A percentile compares a stretch with the other conserved stretches of the same genome.
Conservation (phyloP, 2,797 vertebrate species). For the Lateolabrax maculatus region DNA sequence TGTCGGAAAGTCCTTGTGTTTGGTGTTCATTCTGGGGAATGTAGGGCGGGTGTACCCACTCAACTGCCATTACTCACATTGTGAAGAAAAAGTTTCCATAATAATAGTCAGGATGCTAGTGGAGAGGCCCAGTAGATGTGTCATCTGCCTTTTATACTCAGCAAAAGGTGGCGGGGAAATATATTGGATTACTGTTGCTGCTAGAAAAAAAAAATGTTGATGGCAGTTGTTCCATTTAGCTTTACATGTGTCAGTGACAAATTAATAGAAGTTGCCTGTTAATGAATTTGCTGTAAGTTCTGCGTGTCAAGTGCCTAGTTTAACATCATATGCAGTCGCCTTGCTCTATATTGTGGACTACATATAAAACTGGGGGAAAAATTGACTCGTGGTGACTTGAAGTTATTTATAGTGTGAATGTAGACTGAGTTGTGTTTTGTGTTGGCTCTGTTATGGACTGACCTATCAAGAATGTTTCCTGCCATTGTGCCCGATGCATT, state of each 20-base stretch:
- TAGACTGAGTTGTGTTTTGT: conserved; percentile 13
- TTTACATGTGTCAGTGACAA: not conserved
- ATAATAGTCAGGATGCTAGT: not conserved
- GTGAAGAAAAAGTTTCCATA: conserved; percentile 8
- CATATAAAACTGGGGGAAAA: not conserved
- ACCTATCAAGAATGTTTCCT: conserved; percentile 26
- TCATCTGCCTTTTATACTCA: not conserved
- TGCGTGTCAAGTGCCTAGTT: not conserved
- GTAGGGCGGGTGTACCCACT: conserved; percentile 26
- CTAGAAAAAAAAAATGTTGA: not conserved
- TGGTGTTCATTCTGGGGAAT: conserved; percentile 43
- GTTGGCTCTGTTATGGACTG: conserved; percentile 1
- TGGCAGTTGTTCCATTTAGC: not conserved
- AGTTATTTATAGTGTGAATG: conserved; percentile 17
- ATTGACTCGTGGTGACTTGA: not conserved
- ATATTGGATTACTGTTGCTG: not conserved
- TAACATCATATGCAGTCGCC: not conserved
- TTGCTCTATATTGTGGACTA: not conserved
- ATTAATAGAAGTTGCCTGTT: not conserved
- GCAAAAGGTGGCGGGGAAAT: not conserved
- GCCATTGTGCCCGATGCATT: conserved; percentile 11
- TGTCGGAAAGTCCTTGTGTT: conserved; percentile 53
- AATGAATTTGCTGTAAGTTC: not conserved
- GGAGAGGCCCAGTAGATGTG: not conserved
- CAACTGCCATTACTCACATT: conserved; percentile 19